These are phyloP conservation scores for Xerus inauris DNA, from an alignment of 2,113 vertebrate species.

Conservation along the genomic window DNA sequence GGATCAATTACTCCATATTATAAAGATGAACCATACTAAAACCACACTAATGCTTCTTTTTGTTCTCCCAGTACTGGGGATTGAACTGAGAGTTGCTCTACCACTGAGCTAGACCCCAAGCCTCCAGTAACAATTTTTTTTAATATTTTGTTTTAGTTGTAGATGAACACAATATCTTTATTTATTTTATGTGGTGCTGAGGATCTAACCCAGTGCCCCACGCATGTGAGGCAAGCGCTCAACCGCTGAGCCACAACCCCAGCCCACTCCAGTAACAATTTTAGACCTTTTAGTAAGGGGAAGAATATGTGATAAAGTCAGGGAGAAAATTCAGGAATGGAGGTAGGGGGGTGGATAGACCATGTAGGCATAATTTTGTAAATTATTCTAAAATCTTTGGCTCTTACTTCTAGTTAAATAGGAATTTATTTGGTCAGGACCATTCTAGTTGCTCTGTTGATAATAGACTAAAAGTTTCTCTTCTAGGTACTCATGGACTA, in stretches of 20 bases:
- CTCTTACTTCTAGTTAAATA: background rate
- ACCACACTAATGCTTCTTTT: background rate
- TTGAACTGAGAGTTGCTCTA: background rate
- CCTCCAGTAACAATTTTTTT: background rate
- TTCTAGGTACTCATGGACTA: background rate
- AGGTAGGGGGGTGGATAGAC: too few species aligned
- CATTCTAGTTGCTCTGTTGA: background rate
- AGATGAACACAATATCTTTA: too few species aligned
- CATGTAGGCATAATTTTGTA: background rate
- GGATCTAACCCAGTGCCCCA: too few species aligned
- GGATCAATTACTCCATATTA: background rate
- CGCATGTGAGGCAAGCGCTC: too few species aligned
- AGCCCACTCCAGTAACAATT: background rate
- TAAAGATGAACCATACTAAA: slow-evolving; percentile 20
- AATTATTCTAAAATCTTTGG: background rate
- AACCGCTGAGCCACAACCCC: background rate
- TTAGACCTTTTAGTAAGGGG: background rate
- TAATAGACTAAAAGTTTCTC: background rate
- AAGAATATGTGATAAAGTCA: background rate
- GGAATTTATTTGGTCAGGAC: background rate
- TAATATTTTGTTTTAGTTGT: too few species aligned
- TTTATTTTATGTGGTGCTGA: too few species aligned
- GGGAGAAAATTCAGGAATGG: background rate
- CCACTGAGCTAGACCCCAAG: background rate
- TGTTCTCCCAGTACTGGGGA: background rate